Evolutionary conservation across 2,888 invertebrate genomes (phyloP).

Genomic region (Chloroclystis v-ata): DNA sequence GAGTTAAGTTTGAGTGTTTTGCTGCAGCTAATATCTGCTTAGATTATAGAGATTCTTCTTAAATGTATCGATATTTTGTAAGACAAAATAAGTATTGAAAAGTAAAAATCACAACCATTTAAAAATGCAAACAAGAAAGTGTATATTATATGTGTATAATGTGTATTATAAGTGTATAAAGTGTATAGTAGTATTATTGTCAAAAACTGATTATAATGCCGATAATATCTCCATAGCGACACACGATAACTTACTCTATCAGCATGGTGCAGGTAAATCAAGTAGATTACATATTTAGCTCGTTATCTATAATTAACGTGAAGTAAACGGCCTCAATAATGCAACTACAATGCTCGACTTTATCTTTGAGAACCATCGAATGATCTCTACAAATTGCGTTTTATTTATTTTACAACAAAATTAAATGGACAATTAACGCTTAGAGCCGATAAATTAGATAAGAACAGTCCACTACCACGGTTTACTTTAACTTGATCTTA

Average conservation of each 20-base stretch:
- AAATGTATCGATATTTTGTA: no score
- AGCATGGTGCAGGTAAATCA: not conserved
- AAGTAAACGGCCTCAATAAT: conserved; percentile 56
- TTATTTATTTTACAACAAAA: conserved; percentile 58
- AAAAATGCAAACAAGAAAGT: no score
- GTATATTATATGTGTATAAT: no score
- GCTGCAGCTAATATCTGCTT: no score
- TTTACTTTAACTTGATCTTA: conserved; percentile 1
- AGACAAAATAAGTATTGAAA: no score
- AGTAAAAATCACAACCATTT: no score
- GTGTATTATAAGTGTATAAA: no score
- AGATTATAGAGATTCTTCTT: no score
- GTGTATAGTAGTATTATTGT: no score
- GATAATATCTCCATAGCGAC: conserved; percentile 9
- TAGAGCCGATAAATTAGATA: conserved; percentile 2
- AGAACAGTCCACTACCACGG: not conserved
- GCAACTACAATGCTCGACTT: conserved; percentile 52
- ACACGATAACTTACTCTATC: conserved; percentile 27
- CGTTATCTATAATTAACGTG: conserved; percentile 63
- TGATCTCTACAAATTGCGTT: conserved; percentile 61
- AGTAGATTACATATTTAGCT: conserved; percentile 38
- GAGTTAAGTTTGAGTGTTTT: no score
- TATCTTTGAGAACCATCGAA: conserved; percentile 54
- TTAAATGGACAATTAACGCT: conserved; percentile 54
- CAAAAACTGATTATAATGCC: no score